Conservation (phyloP, 1,140 invertebrate species). For the Lycorma delicatula region DNA sequence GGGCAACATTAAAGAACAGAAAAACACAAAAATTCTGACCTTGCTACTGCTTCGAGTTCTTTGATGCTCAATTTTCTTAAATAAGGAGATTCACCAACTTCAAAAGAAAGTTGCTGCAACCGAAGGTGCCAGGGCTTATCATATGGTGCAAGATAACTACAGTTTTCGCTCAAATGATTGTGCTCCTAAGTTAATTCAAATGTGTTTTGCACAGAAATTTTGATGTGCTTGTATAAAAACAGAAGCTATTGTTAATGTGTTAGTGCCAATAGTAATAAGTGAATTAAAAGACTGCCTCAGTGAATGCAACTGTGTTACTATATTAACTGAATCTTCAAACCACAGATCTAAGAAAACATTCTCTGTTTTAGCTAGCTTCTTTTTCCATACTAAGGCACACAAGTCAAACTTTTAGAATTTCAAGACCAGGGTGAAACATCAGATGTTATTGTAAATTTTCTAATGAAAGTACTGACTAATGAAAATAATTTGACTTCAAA, state of each 20-base stretch:
- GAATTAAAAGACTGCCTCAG: not conserved
- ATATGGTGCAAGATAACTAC: slow-evolving; percentile 33
- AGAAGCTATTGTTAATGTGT: slow-evolving; percentile 25
- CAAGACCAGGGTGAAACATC: slow-evolving; percentile 23
- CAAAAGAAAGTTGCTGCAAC: slow-evolving; percentile 27
- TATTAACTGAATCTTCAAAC: not conserved
- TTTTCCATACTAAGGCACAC: slow-evolving; percentile 2
- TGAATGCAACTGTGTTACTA: not conserved
- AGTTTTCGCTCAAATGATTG: slow-evolving; percentile 30
- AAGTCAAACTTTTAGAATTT: slow-evolving; percentile 24
- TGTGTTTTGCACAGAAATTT: slow-evolving; percentile 26
- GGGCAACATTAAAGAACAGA: slow-evolving; percentile 34
- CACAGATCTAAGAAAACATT: not conserved
- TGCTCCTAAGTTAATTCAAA: slow-evolving; percentile 23
- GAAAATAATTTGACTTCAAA: no score
- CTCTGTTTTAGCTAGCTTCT: not conserved
- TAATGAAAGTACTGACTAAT: no score
- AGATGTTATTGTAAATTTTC: slow-evolving; percentile 20
- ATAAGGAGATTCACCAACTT: slow-evolving; percentile 31
- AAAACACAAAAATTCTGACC: slow-evolving; percentile 34
- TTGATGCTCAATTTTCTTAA: slow-evolving; percentile 7
- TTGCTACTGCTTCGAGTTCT: slow-evolving; percentile 30
- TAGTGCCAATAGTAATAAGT: not conserved
- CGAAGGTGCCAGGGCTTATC: slow-evolving; percentile 30
- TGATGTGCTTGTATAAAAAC: slow-evolving; percentile 29